These are phyloP conservation scores for Sturmia bella DNA, from an alignment of 2,888 invertebrate species.

Conservation along the genomic window DNA sequence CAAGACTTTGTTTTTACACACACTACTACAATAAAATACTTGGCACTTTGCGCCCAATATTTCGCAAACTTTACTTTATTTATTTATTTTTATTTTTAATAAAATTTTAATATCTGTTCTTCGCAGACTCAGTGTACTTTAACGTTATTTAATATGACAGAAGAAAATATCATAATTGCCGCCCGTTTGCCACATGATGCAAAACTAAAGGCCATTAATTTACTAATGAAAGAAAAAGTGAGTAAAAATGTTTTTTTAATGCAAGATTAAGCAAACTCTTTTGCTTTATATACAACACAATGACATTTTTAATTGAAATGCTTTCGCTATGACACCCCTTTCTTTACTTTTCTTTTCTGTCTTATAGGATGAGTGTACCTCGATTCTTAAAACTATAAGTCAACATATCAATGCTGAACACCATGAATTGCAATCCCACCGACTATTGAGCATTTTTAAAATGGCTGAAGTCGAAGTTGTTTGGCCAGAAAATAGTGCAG, in stretches of 20 bases:
- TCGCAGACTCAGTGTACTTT: slow-evolving; percentile 91
- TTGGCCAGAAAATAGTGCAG: slow-evolving; percentile 84
- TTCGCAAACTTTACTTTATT: too few relatives aligned
- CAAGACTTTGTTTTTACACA: too few relatives aligned
- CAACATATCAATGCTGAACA: slow-evolving; percentile 92
- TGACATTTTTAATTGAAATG: slow-evolving; percentile 16
- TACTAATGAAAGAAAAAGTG: slow-evolving; percentile 89
- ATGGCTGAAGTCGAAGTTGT: slow-evolving; percentile 95
- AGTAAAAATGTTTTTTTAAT: slow-evolving; percentile 56
- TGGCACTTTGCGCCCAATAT: too few relatives aligned
- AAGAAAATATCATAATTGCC: slow-evolving; percentile 93
- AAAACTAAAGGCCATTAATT: slow-evolving; percentile 85
- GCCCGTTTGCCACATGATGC: slow-evolving; percentile 88
- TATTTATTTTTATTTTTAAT: neutral
- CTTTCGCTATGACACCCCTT: neutral
- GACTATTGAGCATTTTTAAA: slow-evolving; percentile 94
- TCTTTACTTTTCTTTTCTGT: slow-evolving; percentile 70
- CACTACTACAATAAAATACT: too few relatives aligned
- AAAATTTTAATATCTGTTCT: neutral
- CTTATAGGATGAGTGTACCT: slow-evolving; percentile 93
- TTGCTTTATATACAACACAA: too few relatives aligned
- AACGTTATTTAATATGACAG: slow-evolving; percentile 92
- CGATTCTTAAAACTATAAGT: slow-evolving; percentile 90
- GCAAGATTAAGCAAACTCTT: too few relatives aligned
- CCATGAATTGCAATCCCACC: slow-evolving; percentile 92